A percentile compares a stretch with the other conserved stretches of the same genome.
Conservation (phyloP, 2,113 vertebrate species). For the Scartelaos histophorus region DNA sequence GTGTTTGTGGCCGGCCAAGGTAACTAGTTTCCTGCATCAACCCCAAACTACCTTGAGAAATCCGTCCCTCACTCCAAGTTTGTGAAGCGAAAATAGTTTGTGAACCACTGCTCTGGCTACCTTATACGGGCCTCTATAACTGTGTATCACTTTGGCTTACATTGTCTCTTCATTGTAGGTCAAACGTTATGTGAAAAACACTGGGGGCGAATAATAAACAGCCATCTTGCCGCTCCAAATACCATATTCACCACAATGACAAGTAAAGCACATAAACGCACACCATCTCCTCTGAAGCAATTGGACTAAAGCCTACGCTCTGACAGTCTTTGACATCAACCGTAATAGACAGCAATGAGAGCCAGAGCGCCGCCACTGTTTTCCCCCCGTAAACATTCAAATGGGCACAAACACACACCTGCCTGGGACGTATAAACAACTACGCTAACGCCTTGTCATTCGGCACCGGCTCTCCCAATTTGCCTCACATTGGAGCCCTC, state of each 20-base stretch:
- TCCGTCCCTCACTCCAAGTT: too few species aligned
- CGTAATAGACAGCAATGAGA: constrained; percentile 29
- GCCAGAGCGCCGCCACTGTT: constrained; percentile 13
- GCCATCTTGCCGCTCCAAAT: constrained; percentile 9
- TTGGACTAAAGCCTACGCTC: constrained; percentile 14
- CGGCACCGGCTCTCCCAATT: constrained; percentile 36
- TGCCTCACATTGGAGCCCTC: constrained; percentile 51
- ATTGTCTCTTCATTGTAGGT: constrained; percentile 6
- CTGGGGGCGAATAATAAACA: constrained; percentile 6
- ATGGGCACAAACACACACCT: constrained; percentile 38
- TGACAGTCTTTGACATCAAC: constrained; percentile 36
- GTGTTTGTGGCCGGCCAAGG: too few species aligned
- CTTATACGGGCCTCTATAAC: not conserved
- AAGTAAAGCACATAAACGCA: constrained; percentile 18
- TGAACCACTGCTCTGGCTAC: not conserved
- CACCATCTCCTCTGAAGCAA: constrained; percentile 12
- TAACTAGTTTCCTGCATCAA: too few species aligned
- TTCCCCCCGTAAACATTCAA: constrained; percentile 27
- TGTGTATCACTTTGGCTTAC: not conserved
- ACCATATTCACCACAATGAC: not conserved
- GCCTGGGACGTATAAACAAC: constrained; percentile 10
- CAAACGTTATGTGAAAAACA: not conserved
- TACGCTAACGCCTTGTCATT: constrained; percentile 29
- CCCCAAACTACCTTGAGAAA: too few species aligned
- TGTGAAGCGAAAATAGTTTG: too few species aligned